phyloP scores from a whole-genome alignment of 2,888 invertebrate species.

The Dasysyrphus tricinctus region DNA sequence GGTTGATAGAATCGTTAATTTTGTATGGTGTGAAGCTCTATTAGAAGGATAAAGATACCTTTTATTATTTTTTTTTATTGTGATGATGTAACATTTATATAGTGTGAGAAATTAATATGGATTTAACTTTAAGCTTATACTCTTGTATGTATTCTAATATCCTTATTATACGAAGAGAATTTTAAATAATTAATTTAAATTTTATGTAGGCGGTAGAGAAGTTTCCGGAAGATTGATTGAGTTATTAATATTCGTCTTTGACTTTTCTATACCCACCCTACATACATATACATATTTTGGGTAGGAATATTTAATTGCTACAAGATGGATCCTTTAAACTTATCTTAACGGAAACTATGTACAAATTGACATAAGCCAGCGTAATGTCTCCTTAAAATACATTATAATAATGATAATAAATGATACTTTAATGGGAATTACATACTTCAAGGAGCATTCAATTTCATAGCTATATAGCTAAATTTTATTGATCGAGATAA shows the following conservation, averaged over 20 bases:
- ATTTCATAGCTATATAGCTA: not conserved
- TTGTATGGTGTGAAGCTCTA: not conserved
- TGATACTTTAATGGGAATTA: slow-evolving; percentile 1
- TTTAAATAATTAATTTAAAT: not conserved
- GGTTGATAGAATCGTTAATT: not conserved
- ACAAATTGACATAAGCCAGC: not conserved
- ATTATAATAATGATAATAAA: not conserved
- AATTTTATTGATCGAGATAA: slow-evolving; percentile 12
- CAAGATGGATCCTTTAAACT: not conserved
- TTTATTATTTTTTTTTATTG: not conserved
- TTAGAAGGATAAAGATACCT: not conserved
- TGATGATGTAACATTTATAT: not conserved
- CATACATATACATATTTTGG: not conserved
- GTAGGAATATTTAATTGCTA: not conserved
- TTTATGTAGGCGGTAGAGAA: not conserved
- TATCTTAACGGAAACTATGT: not conserved
- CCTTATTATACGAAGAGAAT: not conserved
- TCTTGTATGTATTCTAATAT: not conserved
- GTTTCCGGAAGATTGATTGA: not conserved
- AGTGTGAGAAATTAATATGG: not conserved
- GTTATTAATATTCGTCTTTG: not conserved
- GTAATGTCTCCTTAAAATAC: not conserved
- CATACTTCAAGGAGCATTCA: not conserved
- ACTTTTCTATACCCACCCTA: not conserved
- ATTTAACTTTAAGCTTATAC: not conserved